Base-by-base conservation (phyloP, 2,113 vertebrate species). In the Rana temporaria region DNA sequence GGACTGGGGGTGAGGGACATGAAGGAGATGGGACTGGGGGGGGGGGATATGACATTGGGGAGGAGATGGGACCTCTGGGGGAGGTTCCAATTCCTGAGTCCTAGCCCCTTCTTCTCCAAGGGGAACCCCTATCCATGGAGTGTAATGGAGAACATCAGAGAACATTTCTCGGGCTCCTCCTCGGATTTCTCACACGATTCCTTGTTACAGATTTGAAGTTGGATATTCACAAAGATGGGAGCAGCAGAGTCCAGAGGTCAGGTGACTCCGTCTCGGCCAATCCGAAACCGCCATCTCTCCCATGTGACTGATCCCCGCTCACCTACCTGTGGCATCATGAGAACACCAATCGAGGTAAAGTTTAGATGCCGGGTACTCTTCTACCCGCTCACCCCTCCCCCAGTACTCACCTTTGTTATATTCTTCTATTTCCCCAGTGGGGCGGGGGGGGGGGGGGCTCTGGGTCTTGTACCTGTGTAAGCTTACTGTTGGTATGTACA, bases 221-320 rank as follows among this genome's bases (percentile, higher is more conserved):
- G 9, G 14, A 19, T 2, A 18, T 20, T 59, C 18, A 77, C 24
- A 67, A 67, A 62, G 24, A 99, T 99, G 96, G 97, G 97, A 73
- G 90, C 88, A 81, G 89, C 89, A 2, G 94, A 95, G 65, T 97
- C 96, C 75, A 91, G 92, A 85, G 86, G 90, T 4, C 67, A 84
- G 2, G 90, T 85, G 2, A 89, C 94, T 4, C 85, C 90, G 0
- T 79, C 85, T 7, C 93, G 92, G 42, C 88, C 89, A 6, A 85
- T 55, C 0, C 68, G 57, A 15, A 92, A 92, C 83, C 87, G 68
- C 2, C 92, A 86, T 22, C 66, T 95, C 32, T 79, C 85, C 0
- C 89, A 90, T 0, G 90, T 97, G 12, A 77, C 87, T 0, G 97
- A 98, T 72, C 97, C 97, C 5, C 95, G 97, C 8, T 99, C 97